phyloP scores from a whole-genome alignment of 2,888 invertebrate species.

The Rhimphoctona megacephalus region DNA sequence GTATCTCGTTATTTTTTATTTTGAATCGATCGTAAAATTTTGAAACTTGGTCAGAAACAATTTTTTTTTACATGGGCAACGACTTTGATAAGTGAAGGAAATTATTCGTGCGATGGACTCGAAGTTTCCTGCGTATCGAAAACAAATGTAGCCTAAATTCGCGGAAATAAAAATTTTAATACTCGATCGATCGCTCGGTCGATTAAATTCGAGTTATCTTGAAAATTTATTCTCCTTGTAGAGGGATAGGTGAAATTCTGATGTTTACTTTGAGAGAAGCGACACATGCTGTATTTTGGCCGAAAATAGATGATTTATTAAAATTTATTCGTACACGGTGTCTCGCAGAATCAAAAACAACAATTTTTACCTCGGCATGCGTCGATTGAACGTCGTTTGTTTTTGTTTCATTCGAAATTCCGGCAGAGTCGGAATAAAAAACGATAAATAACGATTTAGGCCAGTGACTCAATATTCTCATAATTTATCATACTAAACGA shows the following conservation, averaged over 20 bases:
- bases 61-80: background rate
- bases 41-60: background rate
- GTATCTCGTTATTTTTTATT: background rate
- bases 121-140: background rate
- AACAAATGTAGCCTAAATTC: background rate
- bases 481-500: background rate
- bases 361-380: background rate
- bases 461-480: background rate
- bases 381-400: background rate
- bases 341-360: background rate
- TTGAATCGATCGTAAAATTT: background rate
- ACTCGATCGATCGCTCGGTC: constrained; percentile 16
- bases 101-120: background rate
- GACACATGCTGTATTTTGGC: background rate
- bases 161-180: background rate
- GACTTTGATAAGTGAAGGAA: background rate
- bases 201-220: background rate
- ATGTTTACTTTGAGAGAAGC: constrained; percentile 21
- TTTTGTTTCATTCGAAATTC: constrained; percentile 6
- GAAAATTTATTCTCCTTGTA: constrained; percentile 38
- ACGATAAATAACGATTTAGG: background rate
- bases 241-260: constrained; percentile 46
- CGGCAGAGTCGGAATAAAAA: background rate
- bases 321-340: constrained; percentile 54
- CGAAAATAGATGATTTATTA: constrained; percentile 43